A percentile compares a stretch with the other conserved stretches of the same genome.
Conservation (phyloP, 2,797 vertebrate species). For the Carcharodon carcharias region DNA sequence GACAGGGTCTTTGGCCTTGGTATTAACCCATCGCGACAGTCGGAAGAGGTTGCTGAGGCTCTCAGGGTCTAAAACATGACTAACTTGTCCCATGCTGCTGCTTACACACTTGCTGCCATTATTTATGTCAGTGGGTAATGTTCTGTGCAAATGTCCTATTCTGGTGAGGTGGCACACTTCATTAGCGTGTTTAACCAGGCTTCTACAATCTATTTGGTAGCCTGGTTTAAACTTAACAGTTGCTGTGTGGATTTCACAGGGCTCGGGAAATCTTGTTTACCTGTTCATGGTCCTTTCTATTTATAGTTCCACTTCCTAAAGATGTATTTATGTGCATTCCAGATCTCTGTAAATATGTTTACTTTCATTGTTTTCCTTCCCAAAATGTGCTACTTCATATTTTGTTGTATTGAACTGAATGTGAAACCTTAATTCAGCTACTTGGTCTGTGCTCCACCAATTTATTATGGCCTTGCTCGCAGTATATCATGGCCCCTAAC, state of each 20-base stretch:
- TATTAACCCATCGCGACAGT: not conserved
- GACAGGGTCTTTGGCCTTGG: not conserved
- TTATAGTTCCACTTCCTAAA: not conserved
- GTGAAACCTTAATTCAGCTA: not conserved
- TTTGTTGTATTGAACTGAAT: not conserved
- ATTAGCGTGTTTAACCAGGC: not conserved
- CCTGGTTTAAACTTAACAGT: not conserved
- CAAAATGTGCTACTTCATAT: not conserved
- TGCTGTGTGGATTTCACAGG: not conserved
- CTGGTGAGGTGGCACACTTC: not conserved
- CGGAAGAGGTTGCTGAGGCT: not conserved
- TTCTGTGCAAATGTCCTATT: not conserved
- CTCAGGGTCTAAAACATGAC: not conserved
- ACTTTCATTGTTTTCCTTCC: not conserved
- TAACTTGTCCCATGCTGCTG: not conserved
- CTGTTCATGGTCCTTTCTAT: not conserved
- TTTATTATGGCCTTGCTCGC: not conserved
- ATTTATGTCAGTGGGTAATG: not conserved
- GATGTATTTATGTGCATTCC: not conserved
- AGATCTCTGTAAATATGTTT: not conserved
- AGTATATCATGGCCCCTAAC: not conserved
- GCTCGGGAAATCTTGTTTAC: too few species aligned
- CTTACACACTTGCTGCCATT: not conserved
- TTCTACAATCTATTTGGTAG: not conserved
- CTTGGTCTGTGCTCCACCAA: not conserved